Evolutionary conservation across 2,797 vertebrate species (phyloP).

Genomic region (Schizothorax lantsangensis): DNA sequence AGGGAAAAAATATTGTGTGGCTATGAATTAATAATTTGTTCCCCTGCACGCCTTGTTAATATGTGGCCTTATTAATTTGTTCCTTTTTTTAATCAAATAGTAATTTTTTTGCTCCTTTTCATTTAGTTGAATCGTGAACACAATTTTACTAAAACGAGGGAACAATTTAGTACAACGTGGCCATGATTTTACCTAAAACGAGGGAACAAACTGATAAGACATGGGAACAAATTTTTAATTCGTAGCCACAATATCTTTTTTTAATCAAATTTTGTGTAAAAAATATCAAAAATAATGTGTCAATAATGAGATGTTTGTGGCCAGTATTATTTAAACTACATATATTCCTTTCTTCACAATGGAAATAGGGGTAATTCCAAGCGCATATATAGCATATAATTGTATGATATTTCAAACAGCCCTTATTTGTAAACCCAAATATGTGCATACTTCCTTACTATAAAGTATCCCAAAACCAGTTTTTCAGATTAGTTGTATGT

Average conservation of each 20-base stretch:
- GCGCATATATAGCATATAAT: background rate
- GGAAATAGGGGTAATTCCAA: background rate
- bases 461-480: too few species aligned
- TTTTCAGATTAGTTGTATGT: too few species aligned
- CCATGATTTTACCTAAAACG: too few species aligned
- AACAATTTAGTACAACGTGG: background rate
- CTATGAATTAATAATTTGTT: background rate
- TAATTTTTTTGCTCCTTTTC: background rate
- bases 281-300: background rate
- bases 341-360: background rate
- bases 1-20: background rate
- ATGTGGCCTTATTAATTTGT: background rate
- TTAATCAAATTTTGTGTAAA: too few species aligned
- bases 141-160: background rate
- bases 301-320: background rate
- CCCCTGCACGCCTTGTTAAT: background rate
- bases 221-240: background rate
- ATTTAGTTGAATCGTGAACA: background rate
- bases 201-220: background rate
- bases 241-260: background rate
- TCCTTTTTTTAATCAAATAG: background rate
- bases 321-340: background rate
- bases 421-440: background rate
- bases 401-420: background rate
- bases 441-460: background rate